Base-by-base conservation (phyloP, 2,888 invertebrate species). In the Papilio protenor region DNA sequence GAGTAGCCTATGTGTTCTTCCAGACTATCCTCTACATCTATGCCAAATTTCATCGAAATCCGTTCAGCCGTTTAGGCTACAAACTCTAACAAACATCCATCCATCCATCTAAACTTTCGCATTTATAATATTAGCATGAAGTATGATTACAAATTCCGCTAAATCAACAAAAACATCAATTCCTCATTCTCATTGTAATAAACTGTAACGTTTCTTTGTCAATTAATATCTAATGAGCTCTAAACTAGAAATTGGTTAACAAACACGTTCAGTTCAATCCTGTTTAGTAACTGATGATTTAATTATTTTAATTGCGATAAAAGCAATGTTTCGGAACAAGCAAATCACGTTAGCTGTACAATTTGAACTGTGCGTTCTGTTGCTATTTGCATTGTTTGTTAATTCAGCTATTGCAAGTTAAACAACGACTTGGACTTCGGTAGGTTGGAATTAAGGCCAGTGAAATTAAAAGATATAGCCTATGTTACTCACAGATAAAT, bases 321-420 rank as follows among this genome's bases (percentile, higher is more conserved):
- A 23, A 52, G 71, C 52, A 52, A 27, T 71, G 27, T 71, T 71
- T n/a, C 27, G 27, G 18, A 47, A 21, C 69, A 70, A 71, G 71
- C 49, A 71, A 66, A 66, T 66, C 66, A 71, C 71, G 52, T 52
- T 71, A 71, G 52, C 11, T 10, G 11, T 49, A 33, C 71, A 71
- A 71, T 52, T 49, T 71, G 23, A 52, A 71, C 47, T 23, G 23
- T 70, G 21, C 52, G 52, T 71, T 14, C 27, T 27, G 64, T 64
- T 64, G 18, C n/a, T 61, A 16, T 64, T 66, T 40, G 11, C n/a
- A 11, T 40, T 66, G 40, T 66, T 66, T 33, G 27, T 27, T 40
- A 40, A 66, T 40, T 66, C n/a, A 11, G 23, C 66, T 33, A 64
- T 64, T 33, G 33, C 64, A 64, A 66, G 40, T 40, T 40, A 40